Conservation (phyloP, 2,888 invertebrate genomes). For the Leuctra nigra region DNA sequence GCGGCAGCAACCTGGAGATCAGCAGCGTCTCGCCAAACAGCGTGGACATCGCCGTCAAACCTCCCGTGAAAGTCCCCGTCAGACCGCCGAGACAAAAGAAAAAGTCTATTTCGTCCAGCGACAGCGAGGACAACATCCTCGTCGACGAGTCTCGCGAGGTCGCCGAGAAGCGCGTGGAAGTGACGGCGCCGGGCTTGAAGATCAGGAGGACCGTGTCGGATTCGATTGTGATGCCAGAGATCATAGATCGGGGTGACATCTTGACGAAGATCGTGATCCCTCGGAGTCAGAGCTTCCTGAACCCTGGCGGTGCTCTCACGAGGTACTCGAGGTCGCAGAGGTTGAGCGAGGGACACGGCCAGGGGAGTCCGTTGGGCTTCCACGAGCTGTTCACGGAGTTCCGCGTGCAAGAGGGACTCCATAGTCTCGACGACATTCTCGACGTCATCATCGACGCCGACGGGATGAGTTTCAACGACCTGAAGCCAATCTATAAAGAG, state of each 20-base stretch:
- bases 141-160: conserved; percentile 28
- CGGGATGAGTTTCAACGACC: conserved; percentile 88
- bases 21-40: background rate
- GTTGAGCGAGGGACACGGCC: conserved; percentile 38
- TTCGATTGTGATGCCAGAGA: conserved; percentile 26
- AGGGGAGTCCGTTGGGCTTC: conserved; percentile 77
- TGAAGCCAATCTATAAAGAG: conserved; percentile 87
- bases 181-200: background rate
- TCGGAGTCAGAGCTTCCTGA: conserved; percentile 77
- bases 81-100: conserved; percentile 72
- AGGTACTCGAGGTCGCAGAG: conserved; percentile 49
- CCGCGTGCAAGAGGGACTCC: conserved; percentile 78
- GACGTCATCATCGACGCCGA: conserved; percentile 85
- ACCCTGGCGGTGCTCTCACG: conserved; percentile 63
- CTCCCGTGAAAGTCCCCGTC: conserved; percentile 45
- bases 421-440: conserved; percentile 80
- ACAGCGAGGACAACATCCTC: conserved; percentile 37
- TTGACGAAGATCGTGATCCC: conserved; percentile 82
- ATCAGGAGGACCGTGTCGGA: conserved; percentile 19
- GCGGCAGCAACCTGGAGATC: background rate
- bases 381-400: conserved; percentile 83
- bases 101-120: conserved; percentile 52
- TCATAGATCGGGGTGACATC: conserved; percentile 66
- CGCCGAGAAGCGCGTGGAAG: background rate
- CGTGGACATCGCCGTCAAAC: background rate